A percentile compares a stretch with the other conserved stretches of the same genome.
phyloP scores from a whole-genome alignment of 2,113 vertebrate species.

The Microtus oregoni region DNA sequence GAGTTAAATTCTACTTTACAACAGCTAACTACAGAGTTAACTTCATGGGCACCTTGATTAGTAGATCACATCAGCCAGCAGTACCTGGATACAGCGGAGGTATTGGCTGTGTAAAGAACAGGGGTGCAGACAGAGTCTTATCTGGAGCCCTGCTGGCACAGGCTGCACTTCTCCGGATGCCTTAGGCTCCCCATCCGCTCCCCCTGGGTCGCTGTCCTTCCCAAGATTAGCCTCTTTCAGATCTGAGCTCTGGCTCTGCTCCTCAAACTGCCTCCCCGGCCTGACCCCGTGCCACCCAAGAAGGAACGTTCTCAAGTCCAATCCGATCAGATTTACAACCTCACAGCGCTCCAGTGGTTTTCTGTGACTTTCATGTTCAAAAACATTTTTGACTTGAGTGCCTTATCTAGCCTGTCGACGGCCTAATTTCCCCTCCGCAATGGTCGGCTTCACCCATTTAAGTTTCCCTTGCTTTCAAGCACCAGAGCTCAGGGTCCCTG shows the following conservation, averaged over 20 bases:
- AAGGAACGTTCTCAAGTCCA: background rate
- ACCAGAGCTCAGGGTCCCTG: background rate
- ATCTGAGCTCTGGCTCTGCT: background rate
- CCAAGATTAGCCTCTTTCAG: background rate
- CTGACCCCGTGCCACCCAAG: background rate
- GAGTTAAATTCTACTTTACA: background rate
- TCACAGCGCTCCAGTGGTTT: background rate
- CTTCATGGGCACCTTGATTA: background rate
- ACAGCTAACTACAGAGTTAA: background rate
- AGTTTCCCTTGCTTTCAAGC: background rate
- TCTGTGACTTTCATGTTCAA: background rate
- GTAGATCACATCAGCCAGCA: background rate
- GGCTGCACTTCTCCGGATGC: background rate
- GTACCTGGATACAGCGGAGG: background rate
- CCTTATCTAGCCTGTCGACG: background rate
- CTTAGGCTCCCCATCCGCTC: background rate
- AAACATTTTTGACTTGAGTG: background rate
- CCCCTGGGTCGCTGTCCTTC: rapidly evolving
- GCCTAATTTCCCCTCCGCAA: background rate
- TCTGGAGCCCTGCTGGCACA: too few relatives aligned
- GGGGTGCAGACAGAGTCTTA: rapidly evolving
- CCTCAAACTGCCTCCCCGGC: background rate
- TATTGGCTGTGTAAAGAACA: background rate
- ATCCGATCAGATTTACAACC: background rate
- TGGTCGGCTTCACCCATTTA: background rate